Evolutionary conservation across 2,113 vertebrate species (phyloP).

Genomic region (Phaethornis superciliosus): DNA sequence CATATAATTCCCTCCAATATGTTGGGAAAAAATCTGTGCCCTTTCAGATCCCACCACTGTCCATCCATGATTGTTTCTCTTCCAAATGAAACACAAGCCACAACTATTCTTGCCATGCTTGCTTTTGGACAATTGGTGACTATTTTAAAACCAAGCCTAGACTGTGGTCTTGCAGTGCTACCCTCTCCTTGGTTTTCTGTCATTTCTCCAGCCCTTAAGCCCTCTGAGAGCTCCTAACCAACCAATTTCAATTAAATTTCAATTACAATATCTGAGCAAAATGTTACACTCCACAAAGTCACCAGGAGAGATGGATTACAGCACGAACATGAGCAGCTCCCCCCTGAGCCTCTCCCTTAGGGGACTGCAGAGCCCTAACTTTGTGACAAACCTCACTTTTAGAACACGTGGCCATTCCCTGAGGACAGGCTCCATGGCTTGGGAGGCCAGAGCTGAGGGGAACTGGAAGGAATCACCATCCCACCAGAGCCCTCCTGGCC

Average conservation of each 20-base stretch:
- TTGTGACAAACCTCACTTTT: background rate
- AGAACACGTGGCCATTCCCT: fast-evolving
- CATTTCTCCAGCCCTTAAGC: background rate
- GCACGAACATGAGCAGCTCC: background rate
- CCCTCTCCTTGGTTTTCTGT: background rate
- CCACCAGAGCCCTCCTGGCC: background rate
- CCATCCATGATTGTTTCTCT: background rate
- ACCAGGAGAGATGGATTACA: constrained; percentile 21
- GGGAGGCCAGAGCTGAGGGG: background rate
- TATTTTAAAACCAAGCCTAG: background rate
- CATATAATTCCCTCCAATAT: background rate
- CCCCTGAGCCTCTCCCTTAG: background rate
- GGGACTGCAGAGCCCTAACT: background rate
- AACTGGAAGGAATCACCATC: background rate
- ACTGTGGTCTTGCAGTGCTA: background rate
- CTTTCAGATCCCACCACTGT: fast-evolving
- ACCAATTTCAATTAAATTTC: constrained; percentile 59
- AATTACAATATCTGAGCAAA: constrained; percentile 40
- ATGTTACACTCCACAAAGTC: background rate
- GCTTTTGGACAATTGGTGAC: background rate
- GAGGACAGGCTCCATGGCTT: background rate
- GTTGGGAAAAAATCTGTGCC: background rate
- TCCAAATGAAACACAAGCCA: background rate
- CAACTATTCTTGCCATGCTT: background rate
- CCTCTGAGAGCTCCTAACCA: background rate